Conservation (phyloP, 2,113 vertebrate species). For the Raphicerus campestris region DNA sequence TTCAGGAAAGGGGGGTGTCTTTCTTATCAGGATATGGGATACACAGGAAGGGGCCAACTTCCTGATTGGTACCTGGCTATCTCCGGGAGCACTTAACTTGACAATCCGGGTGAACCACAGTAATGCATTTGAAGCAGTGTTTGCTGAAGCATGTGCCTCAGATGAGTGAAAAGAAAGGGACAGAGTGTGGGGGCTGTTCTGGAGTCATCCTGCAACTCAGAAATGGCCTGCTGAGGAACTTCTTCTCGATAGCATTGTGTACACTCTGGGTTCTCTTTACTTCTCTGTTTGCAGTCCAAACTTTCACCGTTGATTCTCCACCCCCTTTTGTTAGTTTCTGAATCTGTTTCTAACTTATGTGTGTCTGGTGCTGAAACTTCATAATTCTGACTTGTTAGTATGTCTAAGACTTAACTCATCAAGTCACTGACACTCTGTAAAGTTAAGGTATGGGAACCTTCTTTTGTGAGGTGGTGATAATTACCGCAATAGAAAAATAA, state of each 20-base stretch:
- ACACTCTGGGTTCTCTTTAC: neutral
- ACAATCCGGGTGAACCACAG: neutral
- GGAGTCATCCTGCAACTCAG: neutral
- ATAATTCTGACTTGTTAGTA: neutral
- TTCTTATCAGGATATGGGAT: neutral
- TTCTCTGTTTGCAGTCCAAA: neutral
- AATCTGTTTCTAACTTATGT: neutral
- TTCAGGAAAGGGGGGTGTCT: neutral
- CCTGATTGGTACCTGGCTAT: neutral
- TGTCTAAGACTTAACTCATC: neutral
- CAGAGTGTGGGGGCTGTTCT: too few relatives aligned
- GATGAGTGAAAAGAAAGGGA: neutral
- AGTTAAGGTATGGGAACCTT: neutral
- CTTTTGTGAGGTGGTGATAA: neutral
- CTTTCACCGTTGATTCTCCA: neutral
- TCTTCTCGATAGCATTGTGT: neutral
- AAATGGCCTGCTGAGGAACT: neutral
- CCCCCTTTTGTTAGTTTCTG: neutral
- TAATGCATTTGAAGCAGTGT: neutral
- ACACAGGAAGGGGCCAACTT: neutral
- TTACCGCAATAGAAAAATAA: neutral
- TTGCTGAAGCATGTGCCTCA: neutral
- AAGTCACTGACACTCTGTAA: neutral
- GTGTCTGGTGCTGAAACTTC: neutral
- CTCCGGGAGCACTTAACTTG: neutral